Percentiles rank a stretch among this genome's conserved stretches.
Evolutionary conservation across 1,140 invertebrate species (phyloP).

Genomic region (Saccostrea echinata): DNA sequence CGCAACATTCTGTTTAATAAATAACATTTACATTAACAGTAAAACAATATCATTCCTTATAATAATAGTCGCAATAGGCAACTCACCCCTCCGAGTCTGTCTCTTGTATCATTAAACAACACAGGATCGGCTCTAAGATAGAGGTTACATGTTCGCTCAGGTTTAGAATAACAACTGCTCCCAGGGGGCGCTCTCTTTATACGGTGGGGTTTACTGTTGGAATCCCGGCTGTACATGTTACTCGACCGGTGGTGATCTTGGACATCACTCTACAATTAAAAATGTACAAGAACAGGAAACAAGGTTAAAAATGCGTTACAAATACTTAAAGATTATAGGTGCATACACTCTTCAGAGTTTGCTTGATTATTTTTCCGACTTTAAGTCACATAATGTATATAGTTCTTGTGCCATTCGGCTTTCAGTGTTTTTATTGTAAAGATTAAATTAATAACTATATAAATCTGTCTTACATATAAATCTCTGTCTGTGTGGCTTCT

Average conservation of each 20-base stretch:
- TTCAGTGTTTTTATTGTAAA: too few species aligned
- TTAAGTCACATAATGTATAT: too few species aligned
- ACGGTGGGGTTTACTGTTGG: slow-evolving; percentile 47
- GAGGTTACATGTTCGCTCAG: slow-evolving; percentile 86
- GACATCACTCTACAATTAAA: background rate
- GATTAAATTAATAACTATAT: too few species aligned
- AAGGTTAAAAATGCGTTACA: too few species aligned
- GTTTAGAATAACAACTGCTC: slow-evolving; percentile 30
- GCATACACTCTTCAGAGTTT: too few species aligned
- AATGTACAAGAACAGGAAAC: background rate
- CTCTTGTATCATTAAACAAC: slow-evolving; percentile 83
- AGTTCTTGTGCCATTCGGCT: too few species aligned
- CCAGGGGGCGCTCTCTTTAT: slow-evolving; percentile 41
- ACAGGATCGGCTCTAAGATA: slow-evolving; percentile 99
- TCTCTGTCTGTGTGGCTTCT: background rate
- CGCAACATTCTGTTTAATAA: slow-evolving; percentile 32
- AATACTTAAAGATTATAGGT: too few species aligned
- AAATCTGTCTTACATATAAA: too few species aligned
- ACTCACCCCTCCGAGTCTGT: background rate
- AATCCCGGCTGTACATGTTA: slow-evolving; percentile 40
- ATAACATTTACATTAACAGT: too few species aligned
- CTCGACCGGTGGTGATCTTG: background rate
- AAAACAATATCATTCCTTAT: too few species aligned
- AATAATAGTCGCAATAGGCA: too few species aligned
- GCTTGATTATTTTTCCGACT: too few species aligned